Conservation (phyloP, 2,888 invertebrate genomes). For the Axea sp. region DNA sequence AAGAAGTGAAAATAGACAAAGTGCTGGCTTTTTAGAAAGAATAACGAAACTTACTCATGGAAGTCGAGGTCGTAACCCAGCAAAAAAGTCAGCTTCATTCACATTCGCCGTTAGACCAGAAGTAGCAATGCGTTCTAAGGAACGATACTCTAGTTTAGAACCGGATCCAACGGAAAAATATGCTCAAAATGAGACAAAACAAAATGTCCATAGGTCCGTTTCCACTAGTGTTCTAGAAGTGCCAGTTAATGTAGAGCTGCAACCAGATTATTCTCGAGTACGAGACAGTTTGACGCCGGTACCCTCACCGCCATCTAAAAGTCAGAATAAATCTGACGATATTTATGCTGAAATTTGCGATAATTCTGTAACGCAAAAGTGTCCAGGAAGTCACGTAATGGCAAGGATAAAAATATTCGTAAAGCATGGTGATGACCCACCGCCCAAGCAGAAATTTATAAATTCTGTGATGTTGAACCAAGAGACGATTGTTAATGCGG, state of each 20-base stretch:
- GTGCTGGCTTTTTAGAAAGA: constrained; percentile 74
- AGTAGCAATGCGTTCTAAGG: constrained; percentile 73
- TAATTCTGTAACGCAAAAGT: constrained; percentile 66
- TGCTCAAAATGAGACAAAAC: constrained; percentile 65
- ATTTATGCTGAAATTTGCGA: constrained; percentile 78
- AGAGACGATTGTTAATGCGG: constrained; percentile 74
- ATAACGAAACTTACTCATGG: constrained; percentile 75
- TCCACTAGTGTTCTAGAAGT: constrained; percentile 76
- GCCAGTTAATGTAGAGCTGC: constrained; percentile 72
- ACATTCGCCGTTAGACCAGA: constrained; percentile 77
- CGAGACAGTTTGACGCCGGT: constrained; percentile 74
- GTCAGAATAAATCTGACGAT: constrained; percentile 71
- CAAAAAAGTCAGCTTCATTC: constrained; percentile 79
- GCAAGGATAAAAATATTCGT: constrained; percentile 76
- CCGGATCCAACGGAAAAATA: constrained; percentile 67
- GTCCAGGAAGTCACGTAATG: constrained; percentile 76
- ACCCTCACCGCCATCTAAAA: constrained; percentile 64
- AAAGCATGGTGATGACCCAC: constrained; percentile 65
- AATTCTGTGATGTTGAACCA: constrained; percentile 73
- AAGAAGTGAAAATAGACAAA: constrained; percentile 54
- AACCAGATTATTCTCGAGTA: constrained; percentile 76
- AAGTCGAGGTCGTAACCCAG: constrained; percentile 74
- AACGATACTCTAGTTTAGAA: constrained; percentile 76
- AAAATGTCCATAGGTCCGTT: constrained; percentile 75
- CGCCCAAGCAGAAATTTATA: constrained; percentile 68